Evolutionary conservation across 37 sponge, comb jelly and placozoan species (phyloP), one percentile per base, ranked within the genome.

Genomic region (Beroe ovata): DNA sequence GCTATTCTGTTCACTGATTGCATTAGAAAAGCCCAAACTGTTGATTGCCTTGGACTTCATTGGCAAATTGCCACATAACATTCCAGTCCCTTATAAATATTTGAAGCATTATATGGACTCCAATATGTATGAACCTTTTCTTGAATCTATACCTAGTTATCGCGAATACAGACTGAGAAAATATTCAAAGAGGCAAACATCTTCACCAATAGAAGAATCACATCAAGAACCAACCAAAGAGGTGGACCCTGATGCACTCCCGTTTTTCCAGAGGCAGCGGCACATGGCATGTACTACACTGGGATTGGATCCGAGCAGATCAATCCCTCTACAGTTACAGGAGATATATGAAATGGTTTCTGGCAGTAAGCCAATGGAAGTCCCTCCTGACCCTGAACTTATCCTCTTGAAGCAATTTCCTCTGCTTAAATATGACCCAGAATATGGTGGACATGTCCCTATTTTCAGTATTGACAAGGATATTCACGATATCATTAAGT

Each of bases 21-120:
- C 84, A 23, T 54, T 77, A 42, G 84, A 77, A 77, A 38, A 77
- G 23, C 84, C 84, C 41, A 77, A 77, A 40, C 25, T 77, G 20
- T 42, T 77, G 28, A 20, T 77, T 40, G 84, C 84, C 1, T 42
- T 77, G 3, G 84, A 77, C 41, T 77, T 77, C 38, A 22, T 77
- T 8, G 84, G 38, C n/a, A 77, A 77, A 26, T 54, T 77, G 23
- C 84, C 84, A 1, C 14, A 21, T 23, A 35, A 77, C n/a, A 23
- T 77, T 22, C 84, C 84, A 36, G 84, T 77, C n/a, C 84, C 84
- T 22, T 77, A 77, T 23, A 77, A 77, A 54, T 77, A 42, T 23
- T 11, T 77, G 8, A 39, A 42, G 23, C 84, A 77, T 19, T 54
- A 77, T 25, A n/a, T 77, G 84, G 28, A 16, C 4, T 42, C 84